Base-by-base conservation (phyloP, 2,113 vertebrate genomes). In the Sturnus vulgaris region DNA sequence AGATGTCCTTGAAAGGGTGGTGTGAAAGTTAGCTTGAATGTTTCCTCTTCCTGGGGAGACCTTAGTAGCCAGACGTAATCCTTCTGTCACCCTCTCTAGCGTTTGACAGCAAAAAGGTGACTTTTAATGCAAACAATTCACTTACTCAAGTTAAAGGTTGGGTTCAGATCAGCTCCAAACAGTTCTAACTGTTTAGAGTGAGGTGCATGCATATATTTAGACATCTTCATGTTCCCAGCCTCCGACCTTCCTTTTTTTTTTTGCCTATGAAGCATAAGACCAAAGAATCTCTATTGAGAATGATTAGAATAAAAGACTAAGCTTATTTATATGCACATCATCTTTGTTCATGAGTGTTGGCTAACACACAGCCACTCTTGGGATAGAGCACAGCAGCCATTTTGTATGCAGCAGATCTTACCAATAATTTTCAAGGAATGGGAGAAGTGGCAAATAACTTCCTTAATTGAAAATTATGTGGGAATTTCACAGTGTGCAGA, bases 401-500 rank as follows among this genome's bases (percentile, higher is more conserved):
- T 94, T 95, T 96, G 47, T 60, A 35, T 55, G 60, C 47, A 86
- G 35, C 40, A 86, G 25, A 90, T 56, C 47, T 68, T 64, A 80
- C 47, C 79, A 88, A 60, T 63, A 60, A 44, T 70, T 95, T 96
- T 94, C 76, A 86, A 65, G 53, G 64, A 93, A 60, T 88, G 47
- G 73, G 49, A 94, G 72, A 96, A 93, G 90, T 94, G 93, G 91
- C 82, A 93, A 96, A 95, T 86, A 93, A 83, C 92, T 95, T 94
- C 60, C 82, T 86, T 88, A 94, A 94, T 83, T 92, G 76, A 96
- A 94, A 92, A 95, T 95, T 96, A 95, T 57, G 82, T 96, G 88
- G 93, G 94, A 97, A 95, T 93, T 96, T 95, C 93, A 86, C 79
- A 90, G 93, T 88, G 82, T 88, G 85, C 77, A 75, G 85, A 92